Base-by-base conservation (phyloP, 2,888 invertebrate genomes). In the Oxyscelio sp. region DNA sequence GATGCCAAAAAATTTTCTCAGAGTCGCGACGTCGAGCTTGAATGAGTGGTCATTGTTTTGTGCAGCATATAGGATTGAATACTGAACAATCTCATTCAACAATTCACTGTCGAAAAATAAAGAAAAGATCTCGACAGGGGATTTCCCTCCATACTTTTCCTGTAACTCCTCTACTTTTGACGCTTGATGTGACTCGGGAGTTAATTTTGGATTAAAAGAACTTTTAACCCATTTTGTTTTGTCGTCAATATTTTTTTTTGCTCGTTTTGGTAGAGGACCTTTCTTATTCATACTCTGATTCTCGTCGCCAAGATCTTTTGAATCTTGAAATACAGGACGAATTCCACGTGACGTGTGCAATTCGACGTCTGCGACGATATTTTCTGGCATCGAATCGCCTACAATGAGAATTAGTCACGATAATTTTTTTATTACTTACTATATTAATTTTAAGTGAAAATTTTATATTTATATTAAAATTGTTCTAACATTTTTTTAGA, bases 41-140 rank as follows among this genome's bases (percentile, higher is more conserved):
- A 68, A 68, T 56, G 38, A 4, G 9, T 58, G 71, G 22, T 65
- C 21, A 11, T 65, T 75, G 13, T 65, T 56, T 65, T 65, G 75
- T 5, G 31, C 45, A 54, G 45, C 45, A 9, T 45, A 45, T 45
- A 6, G 19, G 13, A 63, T 43, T 22, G 61, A 74, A 24, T 43
- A 52, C 9, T 74, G 19, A n/a, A 74, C 54, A 21, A 74, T 74
- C 27, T 74, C 40, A 63, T 61, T 61, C 43, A 74, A 54, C 17
- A 61, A 74, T 13, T 70, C 19, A 19, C 27, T 17, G 27, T 74
- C 52, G 11, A 34, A 71, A 24, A 48, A 73, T 0, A 73, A 5
- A 61, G 73, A 61, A 50, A 73, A 73, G 1, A 73, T 43, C 8
- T 50, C 73, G 4, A n/a, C 24, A n/a, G 73, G 38, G n/a, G 73